Conservation (phyloP, 2,113 vertebrate species). For the Cyprinus carpio region DNA sequence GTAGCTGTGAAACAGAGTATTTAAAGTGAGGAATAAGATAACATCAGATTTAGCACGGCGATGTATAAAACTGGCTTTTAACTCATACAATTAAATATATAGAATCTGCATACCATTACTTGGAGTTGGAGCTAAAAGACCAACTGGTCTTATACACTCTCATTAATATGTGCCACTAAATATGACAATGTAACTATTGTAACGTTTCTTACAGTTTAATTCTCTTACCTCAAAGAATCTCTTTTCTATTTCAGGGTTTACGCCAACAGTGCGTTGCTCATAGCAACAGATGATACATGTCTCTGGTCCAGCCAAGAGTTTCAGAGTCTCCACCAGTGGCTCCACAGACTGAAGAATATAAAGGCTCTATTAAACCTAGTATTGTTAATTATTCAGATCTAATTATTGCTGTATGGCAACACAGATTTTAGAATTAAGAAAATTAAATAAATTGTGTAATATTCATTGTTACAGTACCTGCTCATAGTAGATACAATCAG, state of each 20-base stretch:
- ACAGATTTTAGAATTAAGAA: background rate
- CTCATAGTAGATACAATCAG: slow-evolving; percentile 98
- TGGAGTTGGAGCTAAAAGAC: background rate
- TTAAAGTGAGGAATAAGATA: background rate
- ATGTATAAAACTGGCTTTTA: background rate
- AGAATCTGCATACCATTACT: background rate
- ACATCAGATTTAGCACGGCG: background rate
- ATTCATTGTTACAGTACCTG: slow-evolving; percentile 75
- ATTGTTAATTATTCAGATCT: background rate
- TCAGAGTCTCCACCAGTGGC: slow-evolving; percentile 89
- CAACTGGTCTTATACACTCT: background rate
- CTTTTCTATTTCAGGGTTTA: slow-evolving; percentile 91
- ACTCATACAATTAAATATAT: background rate
- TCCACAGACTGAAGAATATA: slow-evolving; percentile 81
- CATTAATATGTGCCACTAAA: background rate
- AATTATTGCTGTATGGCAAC: background rate
- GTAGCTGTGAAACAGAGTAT: slow-evolving; percentile 73
- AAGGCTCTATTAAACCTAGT: background rate
- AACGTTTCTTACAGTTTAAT: background rate
- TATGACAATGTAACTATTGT: background rate
- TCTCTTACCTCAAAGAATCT: slow-evolving; percentile 88
- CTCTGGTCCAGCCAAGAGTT: slow-evolving; percentile 81
- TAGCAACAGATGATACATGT: slow-evolving; percentile 94
- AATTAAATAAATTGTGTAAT: background rate
- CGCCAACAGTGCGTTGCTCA: slow-evolving; percentile 89